These are phyloP conservation scores for Xiphorhynchus elegans DNA, from an alignment of 2,113 vertebrate species.

Conservation along the genomic window DNA sequence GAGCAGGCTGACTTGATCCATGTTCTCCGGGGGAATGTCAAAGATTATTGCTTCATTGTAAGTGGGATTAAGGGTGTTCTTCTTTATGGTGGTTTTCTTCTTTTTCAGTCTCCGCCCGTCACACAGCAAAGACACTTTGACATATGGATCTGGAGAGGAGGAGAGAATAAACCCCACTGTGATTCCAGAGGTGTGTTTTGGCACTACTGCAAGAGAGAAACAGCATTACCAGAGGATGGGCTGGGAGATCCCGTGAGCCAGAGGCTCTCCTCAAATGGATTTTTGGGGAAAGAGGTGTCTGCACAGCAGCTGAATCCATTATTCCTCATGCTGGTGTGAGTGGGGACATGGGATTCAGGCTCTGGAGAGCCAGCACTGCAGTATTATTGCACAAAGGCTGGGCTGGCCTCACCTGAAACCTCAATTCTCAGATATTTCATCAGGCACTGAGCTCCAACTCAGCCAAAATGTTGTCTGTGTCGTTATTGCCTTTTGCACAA, in stretches of 20 bases:
- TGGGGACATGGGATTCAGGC: background rate
- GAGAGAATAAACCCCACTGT: background rate
- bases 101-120: conserved; percentile 95
- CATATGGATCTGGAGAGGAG: conserved; percentile 85
- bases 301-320: background rate
- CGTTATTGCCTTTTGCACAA: background rate
- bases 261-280: background rate
- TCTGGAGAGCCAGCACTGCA: background rate
- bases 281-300: background rate
- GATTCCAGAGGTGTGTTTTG: background rate
- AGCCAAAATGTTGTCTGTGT: background rate
- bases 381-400: background rate
- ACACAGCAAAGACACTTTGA: conserved; percentile 97
- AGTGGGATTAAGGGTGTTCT: conserved; percentile 95
- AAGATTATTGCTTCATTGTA: conserved; percentile 99
- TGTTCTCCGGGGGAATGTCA: conserved; percentile 97
- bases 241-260: background rate
- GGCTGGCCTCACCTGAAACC: background rate
- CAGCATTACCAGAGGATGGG: background rate
- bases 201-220: background rate
- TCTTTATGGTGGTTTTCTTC: conserved; percentile 99
- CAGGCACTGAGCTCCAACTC: background rate
- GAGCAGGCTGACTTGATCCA: conserved; percentile 98
- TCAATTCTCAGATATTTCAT: background rate
- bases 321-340: background rate